Evolutionary conservation across 92 coral and sea anemone genomes (phyloP).

Genomic region (Muricea muricata): DNA sequence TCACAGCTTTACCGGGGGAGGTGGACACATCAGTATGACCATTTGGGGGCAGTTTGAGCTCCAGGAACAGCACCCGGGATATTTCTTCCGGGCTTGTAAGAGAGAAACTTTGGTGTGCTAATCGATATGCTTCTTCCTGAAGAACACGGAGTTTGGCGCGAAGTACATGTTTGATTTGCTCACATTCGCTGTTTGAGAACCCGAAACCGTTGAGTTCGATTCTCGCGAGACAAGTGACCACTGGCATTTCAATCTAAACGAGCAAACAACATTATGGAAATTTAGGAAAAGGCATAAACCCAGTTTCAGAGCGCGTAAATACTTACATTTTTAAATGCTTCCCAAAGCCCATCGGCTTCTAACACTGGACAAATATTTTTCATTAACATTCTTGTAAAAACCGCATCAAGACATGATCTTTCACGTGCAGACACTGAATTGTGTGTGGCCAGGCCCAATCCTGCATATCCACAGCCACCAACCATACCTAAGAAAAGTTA

Average conservation of each 20-base stretch:
- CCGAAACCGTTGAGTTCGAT: conserved; percentile 98
- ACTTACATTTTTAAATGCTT: conserved; percentile 77
- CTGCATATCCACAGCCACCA: conserved; percentile 78
- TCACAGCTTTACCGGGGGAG: conserved; percentile 41
- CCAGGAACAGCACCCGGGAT: conserved; percentile 80
- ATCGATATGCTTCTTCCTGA: conserved; percentile 87
- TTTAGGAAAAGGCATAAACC: neutral
- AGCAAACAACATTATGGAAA: neutral
- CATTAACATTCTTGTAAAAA: conserved; percentile 76
- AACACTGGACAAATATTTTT: conserved; percentile 69
- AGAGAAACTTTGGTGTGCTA: conserved; percentile 92
- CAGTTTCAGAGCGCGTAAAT: no score
- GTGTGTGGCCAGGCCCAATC: conserved; percentile 85
- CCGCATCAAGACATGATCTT: conserved; percentile 91
- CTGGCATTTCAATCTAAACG: conserved; percentile 94
- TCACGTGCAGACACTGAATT: conserved; percentile 78
- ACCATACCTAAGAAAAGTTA: conserved; percentile 63
- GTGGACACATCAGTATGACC: conserved; percentile 73
- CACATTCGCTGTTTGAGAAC: conserved; percentile 89
- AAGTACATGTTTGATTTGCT: conserved; percentile 82
- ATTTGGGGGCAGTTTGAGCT: conserved; percentile 89
- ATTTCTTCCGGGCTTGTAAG: conserved; percentile 65
- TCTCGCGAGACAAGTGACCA: conserved; percentile 80
- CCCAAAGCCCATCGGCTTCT: conserved; percentile 71
- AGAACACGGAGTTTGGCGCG: conserved; percentile 86